Base-by-base conservation (phyloP, 1,140 invertebrate species). In the Lysiphlebus fabarum region DNA sequence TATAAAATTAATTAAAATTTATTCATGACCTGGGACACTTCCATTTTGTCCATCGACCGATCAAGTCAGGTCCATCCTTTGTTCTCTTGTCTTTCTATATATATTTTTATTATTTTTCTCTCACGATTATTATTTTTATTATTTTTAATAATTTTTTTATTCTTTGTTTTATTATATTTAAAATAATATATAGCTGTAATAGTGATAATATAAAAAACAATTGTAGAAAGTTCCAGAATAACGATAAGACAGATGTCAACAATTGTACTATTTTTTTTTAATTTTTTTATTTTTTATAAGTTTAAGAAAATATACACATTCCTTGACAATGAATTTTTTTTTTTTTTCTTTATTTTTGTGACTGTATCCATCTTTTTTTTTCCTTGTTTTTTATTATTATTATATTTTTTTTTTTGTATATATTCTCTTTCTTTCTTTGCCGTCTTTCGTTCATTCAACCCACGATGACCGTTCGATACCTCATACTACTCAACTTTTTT, bases 21-120 rank as follows among this genome's bases (percentile, higher is more conserved):
- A 48, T 43, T 53, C 42, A 11, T 40, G 37, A 42, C 37, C 54
- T 41, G 44, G 38, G 36, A 43, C 49, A 53, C 55, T 53, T 57
- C 60, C 60, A 62, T 62, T 63, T 61, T 65, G 55, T 58, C 59
- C 53, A 67, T 70, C 65, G 67, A 70, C 63, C 68, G 59, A 59
- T 63, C 63, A 59, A 57, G 65, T 65, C 67, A 65, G 67, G 68
- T 72, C 65, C 64, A 62, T 71, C 66, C 68, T 70, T 72, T 74
- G 66, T 70, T 64, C 63, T 67, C 63, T 40, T 62, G 51, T 44
- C 45, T 11, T 58, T 50, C 9, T 47, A 45, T 36, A 38, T 58
- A 34, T 54, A 3, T 58, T 42, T 36, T 36, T 45, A 36, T 9
- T 53, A 38, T 59, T 26, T 65, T 67, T 65, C 61, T 70, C 66